Conservation (phyloP, 2,797 vertebrate genomes). For the Bradypodion ventrale region DNA sequence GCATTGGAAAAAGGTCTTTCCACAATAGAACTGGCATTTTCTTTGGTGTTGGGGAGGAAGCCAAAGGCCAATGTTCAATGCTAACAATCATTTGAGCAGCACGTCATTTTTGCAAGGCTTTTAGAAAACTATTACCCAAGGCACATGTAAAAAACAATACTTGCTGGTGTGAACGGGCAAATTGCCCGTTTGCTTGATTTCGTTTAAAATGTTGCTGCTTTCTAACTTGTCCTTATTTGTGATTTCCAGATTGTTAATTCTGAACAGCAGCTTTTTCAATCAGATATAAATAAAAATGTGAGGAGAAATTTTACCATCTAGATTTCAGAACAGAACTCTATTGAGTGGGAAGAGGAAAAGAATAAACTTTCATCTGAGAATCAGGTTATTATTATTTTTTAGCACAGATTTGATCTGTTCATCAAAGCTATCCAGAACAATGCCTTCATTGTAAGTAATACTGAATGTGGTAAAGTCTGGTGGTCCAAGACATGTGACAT, state of each 20-base stretch:
- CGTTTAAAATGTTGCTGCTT: neutral
- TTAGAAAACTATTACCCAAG: constrained; percentile 63
- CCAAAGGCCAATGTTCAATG: neutral
- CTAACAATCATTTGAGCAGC: constrained; percentile 2
- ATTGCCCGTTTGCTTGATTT: neutral
- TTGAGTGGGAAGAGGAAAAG: neutral
- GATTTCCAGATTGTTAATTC: constrained; percentile 12
- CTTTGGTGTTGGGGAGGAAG: constrained; percentile 7
- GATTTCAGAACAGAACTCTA: constrained; percentile 1
- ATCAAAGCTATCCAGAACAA: constrained; percentile 50
- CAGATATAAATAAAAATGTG: constrained; percentile 36
- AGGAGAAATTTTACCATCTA: constrained; percentile 19
- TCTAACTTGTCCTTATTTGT: constrained; percentile 3
- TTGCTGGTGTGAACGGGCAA: constrained; percentile 74
- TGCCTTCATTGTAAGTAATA: constrained; percentile 37
- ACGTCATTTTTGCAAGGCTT: constrained; percentile 31
- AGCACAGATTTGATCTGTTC: constrained; percentile 54
- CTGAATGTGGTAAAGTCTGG: neutral
- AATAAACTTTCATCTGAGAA: neutral
- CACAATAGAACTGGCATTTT: neutral
- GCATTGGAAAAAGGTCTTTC: constrained; percentile 14
- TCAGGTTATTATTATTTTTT: constrained; percentile 31
- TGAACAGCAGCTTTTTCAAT: constrained; percentile 33
- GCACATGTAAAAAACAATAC: constrained; percentile 74
- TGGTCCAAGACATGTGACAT: neutral